phyloP scores from a whole-genome alignment of 2,113 vertebrate species.

The Eurypyga helias region DNA sequence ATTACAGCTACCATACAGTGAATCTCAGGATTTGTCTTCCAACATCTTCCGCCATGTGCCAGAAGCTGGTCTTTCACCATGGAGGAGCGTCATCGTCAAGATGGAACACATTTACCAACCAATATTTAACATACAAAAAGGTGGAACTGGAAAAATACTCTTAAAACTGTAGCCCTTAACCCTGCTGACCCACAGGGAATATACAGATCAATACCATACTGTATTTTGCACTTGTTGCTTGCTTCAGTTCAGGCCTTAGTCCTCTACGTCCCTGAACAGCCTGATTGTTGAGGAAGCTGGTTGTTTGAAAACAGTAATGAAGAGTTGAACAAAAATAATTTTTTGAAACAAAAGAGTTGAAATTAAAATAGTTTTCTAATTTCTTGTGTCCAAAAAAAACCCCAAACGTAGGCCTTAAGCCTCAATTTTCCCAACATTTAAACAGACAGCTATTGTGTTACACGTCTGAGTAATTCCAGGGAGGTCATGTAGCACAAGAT shows the following conservation, averaged over 20 bases:
- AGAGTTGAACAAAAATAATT: no score
- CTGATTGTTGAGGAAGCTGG: neutral
- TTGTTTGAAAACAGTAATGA: neutral
- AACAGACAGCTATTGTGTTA: neutral
- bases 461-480: neutral
- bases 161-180: neutral
- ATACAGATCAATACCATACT: neutral
- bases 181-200: neutral
- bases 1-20: neutral
- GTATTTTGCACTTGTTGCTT: neutral
- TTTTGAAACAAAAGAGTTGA: neutral
- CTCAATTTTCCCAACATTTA: neutral
- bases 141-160: neutral
- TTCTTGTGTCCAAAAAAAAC: neutral
- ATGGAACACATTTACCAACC: neutral
- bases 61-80: neutral
- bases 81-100: neutral
- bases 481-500: neutral
- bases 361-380: neutral
- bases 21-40: neutral
- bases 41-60: neutral
- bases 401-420: neutral
- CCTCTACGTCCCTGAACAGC: neutral
- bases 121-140: neutral
- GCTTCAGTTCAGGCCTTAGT: neutral